Conservation (phyloP, 2,888 invertebrate species). For the Julus scanicus region DNA sequence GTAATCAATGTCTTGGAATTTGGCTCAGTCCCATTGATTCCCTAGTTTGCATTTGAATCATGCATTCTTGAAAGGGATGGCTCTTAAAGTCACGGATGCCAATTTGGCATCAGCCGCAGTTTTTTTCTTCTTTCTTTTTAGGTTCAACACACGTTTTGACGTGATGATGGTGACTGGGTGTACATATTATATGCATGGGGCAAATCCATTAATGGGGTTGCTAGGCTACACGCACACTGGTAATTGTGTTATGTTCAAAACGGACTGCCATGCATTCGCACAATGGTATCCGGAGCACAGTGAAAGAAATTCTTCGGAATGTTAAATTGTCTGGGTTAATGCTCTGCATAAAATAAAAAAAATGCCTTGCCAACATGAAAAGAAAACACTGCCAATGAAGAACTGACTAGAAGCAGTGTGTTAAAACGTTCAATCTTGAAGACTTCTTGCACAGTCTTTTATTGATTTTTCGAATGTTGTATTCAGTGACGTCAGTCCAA, state of each 20-base stretch:
- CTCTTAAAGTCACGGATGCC: slow-evolving; percentile 8
- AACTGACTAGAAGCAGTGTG: neutral
- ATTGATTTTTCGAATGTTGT: neutral
- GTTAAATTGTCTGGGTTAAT: neutral
- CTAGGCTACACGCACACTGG: slow-evolving; percentile 1
- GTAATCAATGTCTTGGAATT: neutral
- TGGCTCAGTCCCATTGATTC: neutral
- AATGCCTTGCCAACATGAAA: neutral
- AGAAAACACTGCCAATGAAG: neutral
- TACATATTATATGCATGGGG: slow-evolving; percentile 26
- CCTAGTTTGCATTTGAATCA: slow-evolving; percentile 34
- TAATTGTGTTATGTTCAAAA: slow-evolving; percentile 39
- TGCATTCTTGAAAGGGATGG: neutral
- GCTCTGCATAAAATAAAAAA: slow-evolving; percentile 11
- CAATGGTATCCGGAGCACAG: neutral
- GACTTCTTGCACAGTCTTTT: neutral
- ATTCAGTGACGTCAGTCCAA: neutral
- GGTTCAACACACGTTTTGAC: slow-evolving; percentile 36
- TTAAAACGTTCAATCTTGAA: neutral
- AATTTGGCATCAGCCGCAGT: slow-evolving; percentile 20
- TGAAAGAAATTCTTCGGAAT: neutral
- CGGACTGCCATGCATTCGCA: neutral
- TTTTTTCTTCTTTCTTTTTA: neutral
- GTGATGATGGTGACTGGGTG: slow-evolving; percentile 23
- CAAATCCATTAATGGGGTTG: slow-evolving; percentile 42